Percentiles rank a stretch among this genome's conserved stretches.
Evolutionary conservation across 2,888 invertebrate genomes (phyloP).

Genomic region (Clistopyga incitator): DNA sequence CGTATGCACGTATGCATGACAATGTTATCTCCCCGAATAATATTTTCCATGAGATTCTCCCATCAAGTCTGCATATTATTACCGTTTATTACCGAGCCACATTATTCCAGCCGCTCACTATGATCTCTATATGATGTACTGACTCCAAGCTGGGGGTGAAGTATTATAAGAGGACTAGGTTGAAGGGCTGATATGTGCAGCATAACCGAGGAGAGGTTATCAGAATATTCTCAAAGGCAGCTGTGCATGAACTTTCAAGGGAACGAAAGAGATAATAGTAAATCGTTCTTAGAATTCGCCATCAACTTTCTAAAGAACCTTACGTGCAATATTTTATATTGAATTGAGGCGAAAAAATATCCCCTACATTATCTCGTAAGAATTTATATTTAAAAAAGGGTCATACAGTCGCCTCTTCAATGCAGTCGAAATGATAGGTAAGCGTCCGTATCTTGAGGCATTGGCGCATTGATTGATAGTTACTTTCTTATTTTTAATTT

Average conservation of each 20-base stretch:
- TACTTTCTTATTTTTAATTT: too few relatives aligned
- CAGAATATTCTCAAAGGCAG: not conserved
- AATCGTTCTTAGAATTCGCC: not conserved
- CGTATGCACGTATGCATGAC: conserved; percentile 65
- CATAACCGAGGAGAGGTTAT: not conserved
- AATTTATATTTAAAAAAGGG: too few relatives aligned
- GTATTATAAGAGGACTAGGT: conserved; percentile 6
- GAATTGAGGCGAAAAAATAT: not conserved
- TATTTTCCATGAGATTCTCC: conserved; percentile 65
- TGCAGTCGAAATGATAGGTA: too few relatives aligned
- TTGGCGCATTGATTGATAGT: too few relatives aligned
- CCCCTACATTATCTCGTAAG: too few relatives aligned
- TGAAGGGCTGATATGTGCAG: not conserved
- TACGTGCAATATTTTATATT: not conserved
- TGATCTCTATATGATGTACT: conserved; percentile 39
- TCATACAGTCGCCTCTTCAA: too few relatives aligned
- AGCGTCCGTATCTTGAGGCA: too few relatives aligned
- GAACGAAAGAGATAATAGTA: not conserved
- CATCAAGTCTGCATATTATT: conserved; percentile 66
- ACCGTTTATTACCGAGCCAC: conserved; percentile 64
- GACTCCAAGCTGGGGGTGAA: not conserved
- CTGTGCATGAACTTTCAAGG: not conserved
- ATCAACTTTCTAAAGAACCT: not conserved
- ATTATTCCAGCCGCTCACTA: conserved; percentile 49
- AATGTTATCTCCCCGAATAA: conserved; percentile 67